phyloP scores from a whole-genome alignment of 2,113 vertebrate genomes.

The Cisticola juncidis region DNA sequence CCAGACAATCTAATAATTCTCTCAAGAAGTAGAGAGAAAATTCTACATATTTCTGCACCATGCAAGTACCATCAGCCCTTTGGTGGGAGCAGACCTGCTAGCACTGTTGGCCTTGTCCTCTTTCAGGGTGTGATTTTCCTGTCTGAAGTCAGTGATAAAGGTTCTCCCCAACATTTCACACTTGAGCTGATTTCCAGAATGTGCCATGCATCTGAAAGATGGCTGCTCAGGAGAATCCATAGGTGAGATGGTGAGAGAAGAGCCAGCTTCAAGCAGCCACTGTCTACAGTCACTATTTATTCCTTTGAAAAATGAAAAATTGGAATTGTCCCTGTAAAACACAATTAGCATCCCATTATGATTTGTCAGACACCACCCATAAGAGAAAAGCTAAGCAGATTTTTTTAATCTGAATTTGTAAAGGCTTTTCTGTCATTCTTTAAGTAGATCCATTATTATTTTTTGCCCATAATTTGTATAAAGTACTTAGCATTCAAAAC shows the following conservation, averaged over 20 bases:
- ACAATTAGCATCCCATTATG: not conserved
- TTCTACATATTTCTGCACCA: not conserved
- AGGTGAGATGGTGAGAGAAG: accelerated
- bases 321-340: not conserved
- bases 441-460: conserved; percentile 28
- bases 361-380: not conserved
- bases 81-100: not conserved
- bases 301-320: not conserved
- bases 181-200: not conserved
- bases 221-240: not conserved
- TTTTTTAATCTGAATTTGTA: conserved; percentile 39
- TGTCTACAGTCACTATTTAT: not conserved
- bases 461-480: conserved; percentile 59
- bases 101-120: not conserved
- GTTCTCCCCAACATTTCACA: not conserved
- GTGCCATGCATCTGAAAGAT: not conserved
- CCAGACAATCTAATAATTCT: not conserved
- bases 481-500: conserved; percentile 80
- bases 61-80: not conserved
- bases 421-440: conserved; percentile 1
- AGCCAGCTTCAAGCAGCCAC: not conserved
- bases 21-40: not conserved
- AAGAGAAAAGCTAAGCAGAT: conserved; percentile 10
- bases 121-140: not conserved
- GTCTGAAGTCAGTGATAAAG: not conserved